Evolutionary conservation across 2,113 vertebrate genomes (phyloP).

Genomic region (Oenanthe oenanthe): DNA sequence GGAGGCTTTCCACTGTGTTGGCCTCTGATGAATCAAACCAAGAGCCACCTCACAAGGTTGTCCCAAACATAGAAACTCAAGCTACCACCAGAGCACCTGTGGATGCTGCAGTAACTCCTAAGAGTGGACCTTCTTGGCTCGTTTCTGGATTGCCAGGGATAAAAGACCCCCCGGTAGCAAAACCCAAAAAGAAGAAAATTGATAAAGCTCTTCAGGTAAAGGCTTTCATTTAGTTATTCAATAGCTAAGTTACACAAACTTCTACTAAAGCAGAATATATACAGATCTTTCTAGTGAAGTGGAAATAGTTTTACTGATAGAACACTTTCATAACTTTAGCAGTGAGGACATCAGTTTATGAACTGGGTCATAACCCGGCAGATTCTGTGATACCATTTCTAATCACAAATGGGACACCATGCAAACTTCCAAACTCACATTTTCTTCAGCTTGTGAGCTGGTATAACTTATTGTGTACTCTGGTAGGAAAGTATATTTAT

Average conservation of each 20-base stretch:
- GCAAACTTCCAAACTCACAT: not conserved
- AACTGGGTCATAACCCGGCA: not conserved
- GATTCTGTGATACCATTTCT: not conserved
- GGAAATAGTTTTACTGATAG: not conserved
- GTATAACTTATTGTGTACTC: not conserved
- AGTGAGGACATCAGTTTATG: not conserved
- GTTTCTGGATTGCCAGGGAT: slow-evolving; percentile 24
- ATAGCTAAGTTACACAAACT: not conserved
- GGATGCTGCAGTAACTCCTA: not conserved
- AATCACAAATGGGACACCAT: not conserved
- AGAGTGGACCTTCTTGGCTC: not conserved
- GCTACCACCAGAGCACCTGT: not conserved
- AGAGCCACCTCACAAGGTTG: not conserved
- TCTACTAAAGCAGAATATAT: not conserved
- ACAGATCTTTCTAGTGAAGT: not conserved
- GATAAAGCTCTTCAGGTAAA: slow-evolving; percentile 46
- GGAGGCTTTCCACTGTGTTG: slow-evolving; percentile 51
- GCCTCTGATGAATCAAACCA: slow-evolving; percentile 43
- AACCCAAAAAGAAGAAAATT: not conserved
- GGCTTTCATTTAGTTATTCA: not conserved
- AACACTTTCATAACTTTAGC: not conserved
- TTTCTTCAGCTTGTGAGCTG: not conserved
- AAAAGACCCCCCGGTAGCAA: not conserved
- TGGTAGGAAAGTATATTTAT: not conserved
- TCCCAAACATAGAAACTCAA: not conserved